Percentiles rank a stretch among this genome's conserved stretches.
These are phyloP conservation scores for Cololabis saira DNA, from an alignment of 2,113 vertebrate species.

Conservation along the genomic window DNA sequence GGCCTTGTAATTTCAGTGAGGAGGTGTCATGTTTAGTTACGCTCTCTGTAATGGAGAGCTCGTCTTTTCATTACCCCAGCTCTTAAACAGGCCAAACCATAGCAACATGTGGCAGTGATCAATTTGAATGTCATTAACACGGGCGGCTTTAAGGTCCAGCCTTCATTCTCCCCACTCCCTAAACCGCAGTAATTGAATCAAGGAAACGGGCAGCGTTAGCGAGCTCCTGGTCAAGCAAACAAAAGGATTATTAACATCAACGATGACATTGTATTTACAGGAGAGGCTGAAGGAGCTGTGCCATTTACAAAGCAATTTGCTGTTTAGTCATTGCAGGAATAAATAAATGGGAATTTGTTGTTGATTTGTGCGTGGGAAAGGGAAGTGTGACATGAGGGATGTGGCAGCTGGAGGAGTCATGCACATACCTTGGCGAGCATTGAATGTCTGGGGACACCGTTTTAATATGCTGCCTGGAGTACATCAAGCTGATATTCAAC, in stretches of 20 bases:
- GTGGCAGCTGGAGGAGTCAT: constrained; percentile 40
- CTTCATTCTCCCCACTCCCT: constrained; percentile 70
- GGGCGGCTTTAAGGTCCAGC: constrained; percentile 60
- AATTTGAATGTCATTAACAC: constrained; percentile 83
- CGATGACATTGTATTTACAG: constrained; percentile 78
- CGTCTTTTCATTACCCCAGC: constrained; percentile 77
- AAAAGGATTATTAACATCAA: constrained; percentile 79
- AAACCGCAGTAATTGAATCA: constrained; percentile 78
- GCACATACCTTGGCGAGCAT: constrained; percentile 29
- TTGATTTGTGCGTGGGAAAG: constrained; percentile 31
- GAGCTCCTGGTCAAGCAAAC: constrained; percentile 79
- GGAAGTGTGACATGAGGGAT: constrained; percentile 50
- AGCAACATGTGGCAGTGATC: constrained; percentile 76
- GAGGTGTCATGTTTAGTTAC: constrained; percentile 78
- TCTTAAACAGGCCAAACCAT: constrained; percentile 65
- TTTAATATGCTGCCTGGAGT: constrained; percentile 49
- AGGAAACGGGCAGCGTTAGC: constrained; percentile 50
- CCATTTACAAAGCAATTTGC: constrained; percentile 76
- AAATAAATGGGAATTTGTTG: constrained; percentile 70
- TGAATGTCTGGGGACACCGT: constrained; percentile 23
- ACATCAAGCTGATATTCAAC: constrained; percentile 22
- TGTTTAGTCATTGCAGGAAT: constrained; percentile 65
- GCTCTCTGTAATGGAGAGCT: constrained; percentile 70
- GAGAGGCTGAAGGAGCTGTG: constrained; percentile 61
- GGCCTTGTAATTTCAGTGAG: constrained; percentile 56